These are phyloP conservation scores for Amitus sp. DNA, from an alignment of 2,888 invertebrate species.

Conservation along the genomic window DNA sequence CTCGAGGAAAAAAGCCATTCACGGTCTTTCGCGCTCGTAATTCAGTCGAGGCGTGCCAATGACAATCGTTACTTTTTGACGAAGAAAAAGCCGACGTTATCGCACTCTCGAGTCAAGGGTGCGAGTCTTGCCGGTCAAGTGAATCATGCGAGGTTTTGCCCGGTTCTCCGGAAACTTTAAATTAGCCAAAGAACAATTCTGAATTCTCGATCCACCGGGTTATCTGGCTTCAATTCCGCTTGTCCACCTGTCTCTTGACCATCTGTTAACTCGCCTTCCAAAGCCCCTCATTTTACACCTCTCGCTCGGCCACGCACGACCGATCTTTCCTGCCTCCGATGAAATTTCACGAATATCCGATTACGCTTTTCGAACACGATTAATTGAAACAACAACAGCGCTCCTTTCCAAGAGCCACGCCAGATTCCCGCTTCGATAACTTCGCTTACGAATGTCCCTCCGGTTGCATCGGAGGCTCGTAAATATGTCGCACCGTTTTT, in stretches of 20 bases:
- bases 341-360: constrained; percentile 5
- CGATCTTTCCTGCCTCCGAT: background rate
- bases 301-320: background rate
- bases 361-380: background rate
- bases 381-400: constrained; percentile 6
- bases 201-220: constrained; percentile 43
- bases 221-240: constrained; percentile 8
- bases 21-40: background rate
- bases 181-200: constrained; percentile 59
- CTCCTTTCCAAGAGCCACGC: background rate
- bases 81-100: constrained; percentile 30
- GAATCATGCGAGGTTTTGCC: no score
- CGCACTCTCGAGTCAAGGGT: no score
- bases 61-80: background rate
- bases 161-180: constrained; percentile 60
- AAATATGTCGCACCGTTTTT: background rate
- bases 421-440: background rate
- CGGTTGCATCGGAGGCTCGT: background rate
- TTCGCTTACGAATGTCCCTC: background rate
- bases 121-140: no score
- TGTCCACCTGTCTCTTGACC: constrained; percentile 7
- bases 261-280: constrained; percentile 1
- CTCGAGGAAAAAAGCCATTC: constrained; percentile 1
- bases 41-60: background rate
- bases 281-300: constrained; percentile 1